Base-by-base conservation (phyloP, 2,888 invertebrate species). In the Amphipyra tragopoginis region DNA sequence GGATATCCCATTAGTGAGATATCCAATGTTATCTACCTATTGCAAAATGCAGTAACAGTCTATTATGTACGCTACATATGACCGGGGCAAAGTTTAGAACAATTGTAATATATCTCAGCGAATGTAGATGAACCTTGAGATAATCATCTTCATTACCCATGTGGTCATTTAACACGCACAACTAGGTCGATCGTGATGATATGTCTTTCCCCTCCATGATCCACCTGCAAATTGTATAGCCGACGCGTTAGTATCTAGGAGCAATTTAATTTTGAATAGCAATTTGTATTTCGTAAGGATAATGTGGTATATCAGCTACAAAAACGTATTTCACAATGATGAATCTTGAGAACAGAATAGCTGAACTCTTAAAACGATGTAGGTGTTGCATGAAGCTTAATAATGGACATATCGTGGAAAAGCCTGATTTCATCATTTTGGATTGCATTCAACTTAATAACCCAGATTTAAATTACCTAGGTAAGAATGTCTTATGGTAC, bases 171-270 rank as follows among this genome's bases (percentile, higher is more conserved):
- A 76, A 77, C 81, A 80, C 80, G 81, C 77, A 73, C 80, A 81
- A 80, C 80, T 84, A 83, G 86, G 85, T 84, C 86, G 81, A 67
- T 84, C 87, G 87, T 84, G 83, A 84, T 84, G 81, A 84, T 86
- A 81, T 83, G 80, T 82, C 86, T 84, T 85, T 88, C 85, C 83
- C 60, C 64, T 70, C 64, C 65, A 67, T 49, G 54, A 65, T 50
- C 42, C 45, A 56, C 42, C 62, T 48, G 62, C 55, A 69, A 60
- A 42, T 62, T 60, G 50, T 59, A 68, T 65, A 56, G 47, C 39
- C 48, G 29, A 43, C 49, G 44, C 42, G 14, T 60, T 49, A 47
- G 42, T 39, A 48, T 58, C 50, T 63, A 53, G 52, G 36, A 57
- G 50, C 57, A 64, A 76, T 69, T 76, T 72, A 64, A 69, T 75